Evolutionary conservation across 2,888 invertebrate genomes (phyloP).

Genomic region (Norana najaformis): DNA sequence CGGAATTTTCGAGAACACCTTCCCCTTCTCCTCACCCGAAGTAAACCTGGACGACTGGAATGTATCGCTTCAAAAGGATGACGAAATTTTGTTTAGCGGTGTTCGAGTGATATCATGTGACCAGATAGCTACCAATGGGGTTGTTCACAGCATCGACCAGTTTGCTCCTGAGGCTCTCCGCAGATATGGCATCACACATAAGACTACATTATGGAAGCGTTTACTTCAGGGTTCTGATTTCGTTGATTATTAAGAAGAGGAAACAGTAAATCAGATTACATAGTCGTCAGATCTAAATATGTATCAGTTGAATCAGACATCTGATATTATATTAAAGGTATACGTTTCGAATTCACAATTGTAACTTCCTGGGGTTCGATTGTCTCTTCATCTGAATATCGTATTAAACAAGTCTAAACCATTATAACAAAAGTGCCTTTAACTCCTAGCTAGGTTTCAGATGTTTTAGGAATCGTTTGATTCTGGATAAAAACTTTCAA

Average conservation of each 20-base stretch:
- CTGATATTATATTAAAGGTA: too few species aligned
- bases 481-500: too few species aligned
- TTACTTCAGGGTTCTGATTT: background rate
- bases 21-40: constrained; percentile 59
- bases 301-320: background rate
- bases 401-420: background rate
- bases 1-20: constrained; percentile 58
- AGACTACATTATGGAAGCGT: background rate
- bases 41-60: constrained; percentile 56
- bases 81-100: constrained; percentile 56
- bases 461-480: too few species aligned
- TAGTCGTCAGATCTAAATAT: background rate
- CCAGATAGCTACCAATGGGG: constrained; percentile 73
- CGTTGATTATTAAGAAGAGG: background rate
- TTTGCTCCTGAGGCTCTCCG: constrained; percentile 63
- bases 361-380: background rate
- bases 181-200: background rate
- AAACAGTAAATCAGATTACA: background rate
- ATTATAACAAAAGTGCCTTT: background rate
- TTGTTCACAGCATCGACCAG: constrained; percentile 72
- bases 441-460: too few species aligned
- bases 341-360: background rate
- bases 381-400: background rate
- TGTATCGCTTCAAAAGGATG: constrained; percentile 57
- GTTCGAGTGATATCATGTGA: constrained; percentile 66